Percentiles rank a stretch among this genome's conserved stretches.
Evolutionary conservation across 1,140 invertebrate species (phyloP).

Genomic region (Philotrypesis tridentata): DNA sequence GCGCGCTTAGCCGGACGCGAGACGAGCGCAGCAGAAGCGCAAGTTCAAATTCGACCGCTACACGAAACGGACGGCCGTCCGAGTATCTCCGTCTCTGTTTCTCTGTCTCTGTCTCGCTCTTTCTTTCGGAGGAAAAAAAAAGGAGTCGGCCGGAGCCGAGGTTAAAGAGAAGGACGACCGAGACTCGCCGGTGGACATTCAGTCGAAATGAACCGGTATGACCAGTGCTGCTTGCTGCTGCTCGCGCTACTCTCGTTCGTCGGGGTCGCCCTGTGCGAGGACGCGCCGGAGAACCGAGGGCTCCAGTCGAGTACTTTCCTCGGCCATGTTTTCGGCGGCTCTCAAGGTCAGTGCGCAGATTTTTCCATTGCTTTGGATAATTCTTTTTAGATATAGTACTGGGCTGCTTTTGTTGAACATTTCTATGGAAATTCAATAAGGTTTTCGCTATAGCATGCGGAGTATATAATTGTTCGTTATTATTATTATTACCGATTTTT

Average conservation of each 20-base stretch:
- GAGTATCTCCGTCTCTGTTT: too few species aligned
- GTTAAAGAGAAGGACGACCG: neutral
- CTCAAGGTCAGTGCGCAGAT: neutral
- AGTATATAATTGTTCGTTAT: neutral
- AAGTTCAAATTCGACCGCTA: conserved; percentile 60
- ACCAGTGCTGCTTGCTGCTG: neutral
- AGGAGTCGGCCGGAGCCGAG: neutral
- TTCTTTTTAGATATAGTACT: too few species aligned
- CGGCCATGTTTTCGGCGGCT: conserved; percentile 15
- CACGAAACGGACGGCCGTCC: conserved; percentile 50
- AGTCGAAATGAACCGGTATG: conserved; percentile 20
- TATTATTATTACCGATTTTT: too few species aligned
- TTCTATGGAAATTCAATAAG: neutral
- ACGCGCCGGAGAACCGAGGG: neutral
- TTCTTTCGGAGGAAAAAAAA: neutral
- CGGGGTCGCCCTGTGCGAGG: neutral
- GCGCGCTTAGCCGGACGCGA: neutral
- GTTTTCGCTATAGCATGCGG: neutral
- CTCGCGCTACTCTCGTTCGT: neutral
- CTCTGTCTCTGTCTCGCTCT: too few species aligned
- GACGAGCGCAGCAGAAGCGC: neutral
- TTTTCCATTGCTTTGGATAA: neutral
- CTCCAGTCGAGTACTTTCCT: neutral
- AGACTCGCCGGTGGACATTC: neutral
- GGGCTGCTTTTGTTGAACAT: too few species aligned